Conservation (phyloP, 2,888 invertebrate species). For the Spodoptera littoralis region DNA sequence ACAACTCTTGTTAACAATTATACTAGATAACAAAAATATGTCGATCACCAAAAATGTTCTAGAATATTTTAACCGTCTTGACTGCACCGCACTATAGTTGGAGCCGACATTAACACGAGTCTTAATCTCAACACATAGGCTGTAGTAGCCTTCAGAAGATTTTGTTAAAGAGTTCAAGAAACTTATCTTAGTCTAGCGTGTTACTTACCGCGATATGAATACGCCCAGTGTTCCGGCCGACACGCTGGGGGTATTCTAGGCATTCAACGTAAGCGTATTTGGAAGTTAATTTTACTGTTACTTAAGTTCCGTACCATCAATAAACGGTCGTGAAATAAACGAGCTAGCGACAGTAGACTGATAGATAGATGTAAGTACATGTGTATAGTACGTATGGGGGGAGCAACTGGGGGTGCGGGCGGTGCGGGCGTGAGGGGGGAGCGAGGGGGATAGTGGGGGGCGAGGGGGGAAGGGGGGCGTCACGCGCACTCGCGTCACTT, state of each 20-base stretch:
- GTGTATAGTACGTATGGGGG: conserved; percentile 36
- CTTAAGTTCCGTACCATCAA: conserved; percentile 47
- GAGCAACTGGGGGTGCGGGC: conserved; percentile 52
- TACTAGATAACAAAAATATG: conserved; percentile 53
- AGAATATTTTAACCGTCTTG: conserved; percentile 40
- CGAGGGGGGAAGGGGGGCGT: conserved; percentile 61
- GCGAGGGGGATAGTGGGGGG: conserved; percentile 38
- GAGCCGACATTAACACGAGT: conserved; percentile 34
- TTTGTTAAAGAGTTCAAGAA: conserved; percentile 27
- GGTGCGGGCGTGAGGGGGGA: conserved; percentile 16
- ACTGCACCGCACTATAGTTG: conserved; percentile 41
- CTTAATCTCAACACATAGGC: conserved; percentile 31
- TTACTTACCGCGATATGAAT: conserved; percentile 46
- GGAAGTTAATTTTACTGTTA: conserved; percentile 26
- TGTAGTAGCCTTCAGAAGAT: conserved; percentile 22
- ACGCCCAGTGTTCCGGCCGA: conserved; percentile 43
- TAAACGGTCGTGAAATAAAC: conserved; percentile 43
- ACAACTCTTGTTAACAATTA: conserved; percentile 51
- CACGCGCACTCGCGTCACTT: conserved; percentile 93
- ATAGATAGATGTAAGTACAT: conserved; percentile 37
- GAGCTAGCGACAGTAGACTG: conserved; percentile 29
- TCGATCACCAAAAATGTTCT: conserved; percentile 50
- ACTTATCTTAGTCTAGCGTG: conserved; percentile 38
- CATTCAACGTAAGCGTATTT: conserved; percentile 32
- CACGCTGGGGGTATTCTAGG: conserved; percentile 37